Conservation (phyloP, 1,140 invertebrate species). For the Drosophila kurseongensis region DNA sequence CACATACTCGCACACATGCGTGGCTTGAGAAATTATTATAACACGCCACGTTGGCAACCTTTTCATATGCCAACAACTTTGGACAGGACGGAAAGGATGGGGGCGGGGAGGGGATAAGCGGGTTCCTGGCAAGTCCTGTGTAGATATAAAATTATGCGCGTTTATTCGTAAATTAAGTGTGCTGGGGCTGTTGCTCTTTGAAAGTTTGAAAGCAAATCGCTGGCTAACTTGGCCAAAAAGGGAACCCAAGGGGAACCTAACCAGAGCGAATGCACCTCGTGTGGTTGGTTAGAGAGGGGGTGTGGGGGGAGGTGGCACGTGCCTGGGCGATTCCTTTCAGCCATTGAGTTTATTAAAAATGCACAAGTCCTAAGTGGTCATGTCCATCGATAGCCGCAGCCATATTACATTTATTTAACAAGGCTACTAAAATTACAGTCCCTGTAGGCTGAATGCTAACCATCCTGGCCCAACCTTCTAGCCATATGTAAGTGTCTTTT, state of each 20-base stretch:
- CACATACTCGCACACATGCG: constrained; percentile 47
- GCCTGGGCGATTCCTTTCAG: constrained; percentile 40
- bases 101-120: neutral
- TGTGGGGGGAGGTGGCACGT: constrained; percentile 6
- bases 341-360: constrained; percentile 62
- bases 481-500: neutral
- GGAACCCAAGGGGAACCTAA: constrained; percentile 5
- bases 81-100: constrained; percentile 32
- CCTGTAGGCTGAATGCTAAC: constrained; percentile 3
- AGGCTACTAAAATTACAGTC: constrained; percentile 25
- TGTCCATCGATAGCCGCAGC: constrained; percentile 62
- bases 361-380: constrained; percentile 70
- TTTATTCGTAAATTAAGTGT: constrained; percentile 83
- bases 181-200: constrained; percentile 72
- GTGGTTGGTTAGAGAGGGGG: constrained; percentile 7
- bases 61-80: constrained; percentile 82
- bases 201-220: constrained; percentile 62
- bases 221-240: constrained; percentile 44
- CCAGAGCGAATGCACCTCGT: constrained; percentile 16
- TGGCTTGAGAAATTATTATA: constrained; percentile 80
- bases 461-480: neutral
- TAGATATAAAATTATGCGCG: constrained; percentile 82
- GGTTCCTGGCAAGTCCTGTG: constrained; percentile 49
- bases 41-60: constrained; percentile 81
- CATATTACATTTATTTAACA: constrained; percentile 46